These are phyloP conservation scores for Aphaenogaster ashmeadi DNA, from an alignment of 1,140 invertebrate genomes.

Conservation along the genomic window DNA sequence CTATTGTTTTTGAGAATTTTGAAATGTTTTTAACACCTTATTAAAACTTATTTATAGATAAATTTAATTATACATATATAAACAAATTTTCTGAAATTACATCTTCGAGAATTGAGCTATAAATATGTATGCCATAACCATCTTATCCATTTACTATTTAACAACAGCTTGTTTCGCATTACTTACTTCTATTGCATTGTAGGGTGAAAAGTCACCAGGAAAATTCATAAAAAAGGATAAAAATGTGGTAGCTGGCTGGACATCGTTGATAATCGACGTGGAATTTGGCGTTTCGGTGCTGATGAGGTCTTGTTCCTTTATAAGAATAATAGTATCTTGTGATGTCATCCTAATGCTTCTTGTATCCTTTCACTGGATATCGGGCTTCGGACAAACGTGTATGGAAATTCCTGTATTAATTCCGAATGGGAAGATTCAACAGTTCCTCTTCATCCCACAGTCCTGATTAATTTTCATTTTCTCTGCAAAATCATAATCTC, in stretches of 20 bases:
- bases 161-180: neutral
- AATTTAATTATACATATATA: too few species aligned
- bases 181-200: constrained; percentile 83
- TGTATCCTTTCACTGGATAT: constrained; percentile 46
- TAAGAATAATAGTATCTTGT: neutral
- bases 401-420: constrained; percentile 45
- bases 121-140: too few species aligned
- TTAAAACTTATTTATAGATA: too few species aligned
- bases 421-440: constrained; percentile 8
- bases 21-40: too few species aligned
- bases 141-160: too few species aligned
- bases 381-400: constrained; percentile 56
- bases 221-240: constrained; percentile 79
- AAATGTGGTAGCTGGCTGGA: constrained; percentile 10
- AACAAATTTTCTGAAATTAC: too few species aligned
- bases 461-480: neutral
- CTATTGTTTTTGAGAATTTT: too few species aligned
- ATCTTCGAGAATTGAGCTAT: too few species aligned
- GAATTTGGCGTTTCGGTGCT: constrained; percentile 82
- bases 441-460: constrained; percentile 14
- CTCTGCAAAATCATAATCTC: constrained; percentile 60
- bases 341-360: constrained; percentile 64
- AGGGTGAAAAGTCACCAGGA: constrained; percentile 84
- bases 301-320: constrained; percentile 82
- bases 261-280: constrained; percentile 63